Base-by-base conservation (phyloP, 1,140 invertebrate species). In the Watersipora subatra region DNA sequence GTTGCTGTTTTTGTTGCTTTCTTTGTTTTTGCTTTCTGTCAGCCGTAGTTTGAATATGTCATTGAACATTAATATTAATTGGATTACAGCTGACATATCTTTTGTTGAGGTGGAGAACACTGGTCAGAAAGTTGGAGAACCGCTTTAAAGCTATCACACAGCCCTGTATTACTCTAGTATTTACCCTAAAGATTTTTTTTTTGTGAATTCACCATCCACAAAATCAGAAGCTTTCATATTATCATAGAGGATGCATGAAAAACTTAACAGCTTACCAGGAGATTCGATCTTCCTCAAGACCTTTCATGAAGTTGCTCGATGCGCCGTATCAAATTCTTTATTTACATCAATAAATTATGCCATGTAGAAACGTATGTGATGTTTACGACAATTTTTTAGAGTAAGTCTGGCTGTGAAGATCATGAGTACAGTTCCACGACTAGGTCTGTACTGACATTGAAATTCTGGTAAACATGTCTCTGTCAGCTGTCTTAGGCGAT, bases 291-390 rank as follows among this genome's bases (percentile, higher is more conserved):
- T 67, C 25, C 7, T 24, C 62, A 72, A 57, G 46, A 70, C 68
- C 28, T 46, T 66, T 67, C 66, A 71, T 12, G 64, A 59, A n/a
- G 61, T 67, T 24, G 61, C 25, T 26, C 67, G 64, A 61, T 58
- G 67, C 2, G 71, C 68, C 17, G 64, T 70, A 57, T 71, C 70
- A 63, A 71, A 71, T 12, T 67, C 68, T 46, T 72, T 70, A 22
- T 68, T 69, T 46, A 72, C 65, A 64, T 71, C 61, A 12, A 68
- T 46, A 66, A 71, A 46, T 22, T n/a, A n/a, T 46, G 34, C 34
- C 34, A 46, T 46, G 69, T 19, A 62, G 2, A 26, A 27, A 19
- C n/a, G 19, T 3, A 15, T 19, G 20, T 64, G 17, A 17, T 64
- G 63, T 25, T 64, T 34, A 19, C 26, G 12, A 28, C 62, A 63